phyloP scores from a whole-genome alignment of 2,113 vertebrate species.

The Cyphomyrus discorhynchus region DNA sequence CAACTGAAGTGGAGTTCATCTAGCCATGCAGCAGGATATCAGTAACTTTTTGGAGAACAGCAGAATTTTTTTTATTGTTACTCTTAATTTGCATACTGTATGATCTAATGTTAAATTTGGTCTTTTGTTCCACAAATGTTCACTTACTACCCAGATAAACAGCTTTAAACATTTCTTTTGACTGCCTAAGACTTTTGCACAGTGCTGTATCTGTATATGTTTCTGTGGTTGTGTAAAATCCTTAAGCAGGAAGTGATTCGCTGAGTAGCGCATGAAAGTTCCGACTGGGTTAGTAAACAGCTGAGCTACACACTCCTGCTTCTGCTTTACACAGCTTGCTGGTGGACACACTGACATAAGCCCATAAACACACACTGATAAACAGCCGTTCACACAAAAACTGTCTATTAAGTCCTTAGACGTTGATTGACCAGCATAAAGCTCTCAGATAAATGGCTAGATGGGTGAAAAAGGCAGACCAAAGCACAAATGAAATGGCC shows the following conservation, averaged over 20 bases:
- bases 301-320: conserved; percentile 26
- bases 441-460: background rate
- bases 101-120: background rate
- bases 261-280: background rate
- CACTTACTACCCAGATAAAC: background rate
- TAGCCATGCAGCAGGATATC: background rate
- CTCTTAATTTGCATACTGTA: background rate
- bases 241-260: background rate
- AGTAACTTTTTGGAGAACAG: background rate
- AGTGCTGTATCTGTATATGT: background rate
- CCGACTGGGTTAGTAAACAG: conserved; percentile 16
- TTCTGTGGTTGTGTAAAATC: background rate
- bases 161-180: background rate
- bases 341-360: conserved; percentile 19
- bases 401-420: background rate
- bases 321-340: conserved; percentile 27
- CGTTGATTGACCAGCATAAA: background rate
- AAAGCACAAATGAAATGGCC: background rate
- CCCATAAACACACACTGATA: conserved; percentile 21
- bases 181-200: background rate
- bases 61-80: background rate
- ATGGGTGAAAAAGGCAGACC: background rate
- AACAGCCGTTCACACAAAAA: background rate
- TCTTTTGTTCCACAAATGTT: background rate
- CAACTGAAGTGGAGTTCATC: background rate